Evolutionary conservation across 2,113 vertebrate species (phyloP).

Genomic region (Lasiurus cinereus): DNA sequence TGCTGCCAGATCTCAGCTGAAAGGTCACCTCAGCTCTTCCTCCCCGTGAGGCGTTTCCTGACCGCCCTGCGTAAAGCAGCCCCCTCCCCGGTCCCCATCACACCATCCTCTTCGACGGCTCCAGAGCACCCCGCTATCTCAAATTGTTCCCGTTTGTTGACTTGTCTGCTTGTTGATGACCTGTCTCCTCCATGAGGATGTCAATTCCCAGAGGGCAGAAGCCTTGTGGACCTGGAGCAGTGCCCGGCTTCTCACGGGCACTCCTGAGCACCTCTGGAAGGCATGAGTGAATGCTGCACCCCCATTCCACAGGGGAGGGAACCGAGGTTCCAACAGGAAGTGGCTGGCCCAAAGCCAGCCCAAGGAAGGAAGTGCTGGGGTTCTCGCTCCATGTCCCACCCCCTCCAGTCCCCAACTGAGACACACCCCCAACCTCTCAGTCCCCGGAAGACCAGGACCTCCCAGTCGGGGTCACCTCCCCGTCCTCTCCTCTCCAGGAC

Average conservation of each 20-base stretch:
- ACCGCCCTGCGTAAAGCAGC: background rate
- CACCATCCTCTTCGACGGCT: accelerated
- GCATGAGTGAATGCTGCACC: background rate
- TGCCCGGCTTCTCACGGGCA: background rate
- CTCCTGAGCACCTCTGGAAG: background rate
- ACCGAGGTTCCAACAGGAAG: too few species aligned
- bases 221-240: background rate
- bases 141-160: background rate
- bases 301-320: constrained; percentile 1
- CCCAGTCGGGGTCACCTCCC: background rate
- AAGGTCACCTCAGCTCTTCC: background rate
- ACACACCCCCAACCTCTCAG: too few species aligned
- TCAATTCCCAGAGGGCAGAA: background rate
- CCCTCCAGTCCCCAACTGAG: background rate
- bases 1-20: background rate
- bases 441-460: background rate
- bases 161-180: background rate
- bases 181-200: background rate
- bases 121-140: background rate
- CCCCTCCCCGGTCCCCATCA: background rate
- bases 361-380: accelerated
- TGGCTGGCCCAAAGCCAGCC: background rate
- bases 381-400: too few species aligned
- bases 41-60: background rate
- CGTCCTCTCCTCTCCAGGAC: background rate